Evolutionary conservation across 1,140 invertebrate species (phyloP).

Genomic region (Musca domestica): DNA sequence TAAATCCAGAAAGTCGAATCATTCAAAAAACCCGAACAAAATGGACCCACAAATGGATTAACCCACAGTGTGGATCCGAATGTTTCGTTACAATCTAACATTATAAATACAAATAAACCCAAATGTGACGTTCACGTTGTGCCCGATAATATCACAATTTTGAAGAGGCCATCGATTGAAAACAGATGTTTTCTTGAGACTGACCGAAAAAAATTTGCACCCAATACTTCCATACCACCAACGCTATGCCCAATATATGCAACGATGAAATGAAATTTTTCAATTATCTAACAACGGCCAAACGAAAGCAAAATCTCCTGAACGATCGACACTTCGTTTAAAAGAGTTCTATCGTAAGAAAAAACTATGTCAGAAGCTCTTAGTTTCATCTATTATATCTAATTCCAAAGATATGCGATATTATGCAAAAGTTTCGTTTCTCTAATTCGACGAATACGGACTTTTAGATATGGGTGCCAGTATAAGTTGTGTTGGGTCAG

Average conservation of each 20-base stretch:
- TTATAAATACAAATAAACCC: too few relatives aligned
- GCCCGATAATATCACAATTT: too few relatives aligned
- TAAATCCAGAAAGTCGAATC: not conserved
- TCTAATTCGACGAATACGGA: not conserved
- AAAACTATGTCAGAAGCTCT: not conserved
- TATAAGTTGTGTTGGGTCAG: too few relatives aligned
- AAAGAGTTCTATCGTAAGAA: not conserved
- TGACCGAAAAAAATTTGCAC: not conserved
- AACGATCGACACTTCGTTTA: not conserved
- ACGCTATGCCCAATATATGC: not conserved
- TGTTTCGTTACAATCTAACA: too few relatives aligned
- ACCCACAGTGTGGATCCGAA: too few relatives aligned
- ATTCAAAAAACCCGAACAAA: not conserved
- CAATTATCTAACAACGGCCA: too few relatives aligned
- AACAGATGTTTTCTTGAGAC: not conserved
- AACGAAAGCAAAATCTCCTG: not conserved
- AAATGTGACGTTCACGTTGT: too few relatives aligned
- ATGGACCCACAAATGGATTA: too few relatives aligned
- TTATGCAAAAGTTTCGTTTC: too few relatives aligned
- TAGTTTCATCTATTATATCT: not conserved
- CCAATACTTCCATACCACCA: not conserved
- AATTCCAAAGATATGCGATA: too few relatives aligned
- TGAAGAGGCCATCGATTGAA: too few relatives aligned
- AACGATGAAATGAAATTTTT: not conserved
- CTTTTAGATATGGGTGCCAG: too few relatives aligned